Base-by-base conservation (phyloP, 2,797 vertebrate species). In the Naso thynnoides region DNA sequence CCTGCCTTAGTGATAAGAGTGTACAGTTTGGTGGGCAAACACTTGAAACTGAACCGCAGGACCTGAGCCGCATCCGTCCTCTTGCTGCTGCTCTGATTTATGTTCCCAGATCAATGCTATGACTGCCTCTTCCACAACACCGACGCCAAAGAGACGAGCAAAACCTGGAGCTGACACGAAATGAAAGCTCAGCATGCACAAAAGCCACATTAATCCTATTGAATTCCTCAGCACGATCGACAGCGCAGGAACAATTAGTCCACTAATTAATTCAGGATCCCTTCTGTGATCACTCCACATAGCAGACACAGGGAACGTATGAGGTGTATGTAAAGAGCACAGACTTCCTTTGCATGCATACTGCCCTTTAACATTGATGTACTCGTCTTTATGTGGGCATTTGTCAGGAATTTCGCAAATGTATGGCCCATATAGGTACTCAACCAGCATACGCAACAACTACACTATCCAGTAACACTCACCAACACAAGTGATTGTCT, bases 121-220 rank as follows among this genome's bases (percentile, higher is more conserved):
- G 7, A 26, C 41, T 13, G 60, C 41, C 26, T 58, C 49, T 70
- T 65, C 54, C 19, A 26, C 33, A 10, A 78, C 41, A 38, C 72
- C 79, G 44, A 62, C n/a, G 27, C 65, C 53, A 49, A 27, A 63
- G 47, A 80, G 61, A 84, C 77, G 72, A 89, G 72, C 41, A 68
- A 77, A 86, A 83, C 76, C 84, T 89, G 87, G 78, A 89, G 65
- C 74, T 23, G 74, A 64, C 62, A 86, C 88, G 83, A 76, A 85
- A 88, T 69, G 59, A 87, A 88, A 81, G 77, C 87, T 89, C 85
- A 79, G 80, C 81, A 70, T 57, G 74, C 62, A 84, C 73, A 83
- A 90, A 92, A 89, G 78, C 70, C 83, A 74, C 60, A 87, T 83
- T 89, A 89, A 91, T 86, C 89, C 80, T 47, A 79, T 66, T 81